phyloP scores from a whole-genome alignment of 2,797 vertebrate species.

The Ctenopoma kingsleyae region DNA sequence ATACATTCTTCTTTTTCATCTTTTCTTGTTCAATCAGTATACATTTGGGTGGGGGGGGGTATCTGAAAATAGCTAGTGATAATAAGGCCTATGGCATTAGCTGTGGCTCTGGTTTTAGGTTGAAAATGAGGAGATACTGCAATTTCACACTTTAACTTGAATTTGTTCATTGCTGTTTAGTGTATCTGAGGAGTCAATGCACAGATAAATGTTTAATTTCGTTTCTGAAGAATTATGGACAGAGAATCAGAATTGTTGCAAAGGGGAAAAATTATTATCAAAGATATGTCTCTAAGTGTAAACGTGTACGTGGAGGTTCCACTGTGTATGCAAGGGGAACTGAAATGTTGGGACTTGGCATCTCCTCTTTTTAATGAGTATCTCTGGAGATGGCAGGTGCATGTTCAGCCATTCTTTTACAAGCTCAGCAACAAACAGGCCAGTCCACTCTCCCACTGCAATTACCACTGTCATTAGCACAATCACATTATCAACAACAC shows the following conservation, averaged over 20 bases:
- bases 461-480: conserved; percentile 73
- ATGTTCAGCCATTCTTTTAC: conserved; percentile 83
- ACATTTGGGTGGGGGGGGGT: conserved; percentile 44
- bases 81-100: conserved; percentile 50
- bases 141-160: conserved; percentile 71
- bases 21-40: conserved; percentile 52
- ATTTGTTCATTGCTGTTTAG: conserved; percentile 30
- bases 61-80: conserved; percentile 61
- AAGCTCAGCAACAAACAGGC: conserved; percentile 80
- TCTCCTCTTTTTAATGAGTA: conserved; percentile 82
- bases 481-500: conserved; percentile 72
- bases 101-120: conserved; percentile 48
- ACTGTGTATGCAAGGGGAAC: conserved; percentile 32
- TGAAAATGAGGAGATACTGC: conserved; percentile 54
- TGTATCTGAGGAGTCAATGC: conserved; percentile 39
- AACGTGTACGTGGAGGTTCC: conserved; percentile 32
- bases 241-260: conserved; percentile 33
- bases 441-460: conserved; percentile 65
- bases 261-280: conserved; percentile 21
- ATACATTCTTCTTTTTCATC: conserved; percentile 54
- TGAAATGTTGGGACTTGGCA: conserved; percentile 67
- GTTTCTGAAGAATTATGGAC: conserved; percentile 35
- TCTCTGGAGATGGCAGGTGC: conserved; percentile 86
- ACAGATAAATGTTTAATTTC: conserved; percentile 60
- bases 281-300: conserved; percentile 7